A percentile compares a stretch with the other conserved stretches of the same genome.
Evolutionary conservation across 2,888 invertebrate genomes (phyloP).

Genomic region (Cephus pulcher): DNA sequence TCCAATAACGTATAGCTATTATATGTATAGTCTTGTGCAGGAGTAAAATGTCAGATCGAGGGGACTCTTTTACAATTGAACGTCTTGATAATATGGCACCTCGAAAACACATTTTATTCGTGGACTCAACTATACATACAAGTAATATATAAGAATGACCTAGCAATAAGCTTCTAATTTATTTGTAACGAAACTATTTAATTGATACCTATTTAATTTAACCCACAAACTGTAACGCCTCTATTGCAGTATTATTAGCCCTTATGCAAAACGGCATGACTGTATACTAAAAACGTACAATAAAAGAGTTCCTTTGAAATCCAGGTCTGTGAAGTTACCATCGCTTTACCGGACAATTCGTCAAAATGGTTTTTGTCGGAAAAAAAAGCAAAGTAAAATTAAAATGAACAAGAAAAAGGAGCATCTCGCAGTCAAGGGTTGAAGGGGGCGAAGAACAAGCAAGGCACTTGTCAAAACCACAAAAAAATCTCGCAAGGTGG

Average conservation of each 20-base stretch:
- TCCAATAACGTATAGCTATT: no score
- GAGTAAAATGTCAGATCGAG: no score
- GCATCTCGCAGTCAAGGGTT: background rate
- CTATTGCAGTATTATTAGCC: slow-evolving; percentile 62
- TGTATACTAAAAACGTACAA: slow-evolving; percentile 40
- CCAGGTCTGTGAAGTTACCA: no score
- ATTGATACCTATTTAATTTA: slow-evolving; percentile 46
- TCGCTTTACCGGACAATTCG: no score
- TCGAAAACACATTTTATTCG: no score
- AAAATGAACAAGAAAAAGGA: background rate
- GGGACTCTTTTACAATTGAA: no score
- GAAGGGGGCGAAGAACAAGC: no score
- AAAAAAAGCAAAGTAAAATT: background rate
- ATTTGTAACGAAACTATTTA: slow-evolving; percentile 58
- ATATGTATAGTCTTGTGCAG: no score
- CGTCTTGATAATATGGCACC: no score
- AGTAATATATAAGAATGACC: slow-evolving; percentile 37
- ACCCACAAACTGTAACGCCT: slow-evolving; percentile 53
- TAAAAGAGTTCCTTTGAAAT: slow-evolving; percentile 63
- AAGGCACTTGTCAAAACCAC: no score
- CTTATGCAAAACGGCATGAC: slow-evolving; percentile 12
- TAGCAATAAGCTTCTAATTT: slow-evolving; percentile 55
- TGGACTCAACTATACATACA: background rate
- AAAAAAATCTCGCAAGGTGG: no score
- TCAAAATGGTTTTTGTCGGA: no score